Evolutionary conservation across 2,888 invertebrate species (phyloP), one percentile per base, ranked within the genome.

Genomic region (Andrena camellia): DNA sequence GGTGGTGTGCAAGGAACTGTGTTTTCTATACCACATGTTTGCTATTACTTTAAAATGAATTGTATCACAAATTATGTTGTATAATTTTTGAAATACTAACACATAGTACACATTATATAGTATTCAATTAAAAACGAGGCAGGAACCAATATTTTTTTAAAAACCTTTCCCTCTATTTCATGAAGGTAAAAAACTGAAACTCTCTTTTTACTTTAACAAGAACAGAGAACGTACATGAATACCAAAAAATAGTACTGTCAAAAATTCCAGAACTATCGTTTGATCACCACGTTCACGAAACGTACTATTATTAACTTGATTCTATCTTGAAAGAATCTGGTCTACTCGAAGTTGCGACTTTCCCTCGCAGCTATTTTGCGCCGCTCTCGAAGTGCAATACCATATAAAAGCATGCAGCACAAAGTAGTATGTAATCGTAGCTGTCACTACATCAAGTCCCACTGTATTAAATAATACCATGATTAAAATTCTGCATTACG

Each of bases 351-450:
- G 48, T 54, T 26, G 10, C 48, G 2, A 78, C 79, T 81, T 81
- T 86, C 86, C 77, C 79, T 81, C 63, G 17, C 60, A 76, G 59
- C 72, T 72, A 59, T 57, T 57, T 68, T 62, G 35, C 63, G 23
- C 60, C 31, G 50, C 67, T 74, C 62, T 33, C 63, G 63, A 83
- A 73, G 70, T 72, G 69, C 73, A 66, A 57, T 74, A 70, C 81
- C 72, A 72, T 70, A 63, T 75, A 75, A 60, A 67, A 20, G n/a
- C 31, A 50, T 17, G 23, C 8, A 20, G 10, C 10, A 31, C 26
- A 33, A 73, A 63, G 48, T 54, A 31, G 69, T 31, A 29, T 20
- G 48, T 74, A 67, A 79, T 42, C 48, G 68, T 48, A 42, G n/a
- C n/a, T 76, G 68, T 54, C 71, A 59, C 68, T 23, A 54, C 17